Evolutionary conservation across 2,888 invertebrate genomes (phyloP), one percentile per base, ranked within the genome.

Genomic region (Thysanoteuthis rhombus): DNA sequence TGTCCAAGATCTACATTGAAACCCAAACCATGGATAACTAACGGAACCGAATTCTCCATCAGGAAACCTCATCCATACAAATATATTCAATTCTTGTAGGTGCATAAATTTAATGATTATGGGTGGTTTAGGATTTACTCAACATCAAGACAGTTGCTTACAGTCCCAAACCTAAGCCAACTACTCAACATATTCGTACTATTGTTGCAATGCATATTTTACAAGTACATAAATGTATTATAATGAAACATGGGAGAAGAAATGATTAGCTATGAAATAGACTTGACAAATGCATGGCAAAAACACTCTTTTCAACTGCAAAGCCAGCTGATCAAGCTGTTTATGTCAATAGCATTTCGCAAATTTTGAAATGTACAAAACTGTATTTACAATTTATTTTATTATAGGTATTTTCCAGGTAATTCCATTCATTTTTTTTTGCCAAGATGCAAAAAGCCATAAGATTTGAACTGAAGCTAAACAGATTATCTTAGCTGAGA

Each of bases 131-230:
- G 58, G 25, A 58, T 58, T 28, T 28, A 58, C 58, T 75, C 75
- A 75, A 32, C 75, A 75, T 75, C 75, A 32, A n/a, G 32, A 58
- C 58, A 58, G 32, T 75, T 32, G 75, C 75, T 32, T 32, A 75
- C 1, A 75, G 75, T 75, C 16, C 32, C 75, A 75, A 75, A n/a
- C 75, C n/a, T n/a, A 75, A 75, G 75, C 75, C 32, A 75, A n/a
- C 75, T 75, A 75, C 75, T n/a, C 10, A 75, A 58, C 58, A 58
- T 58, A 58, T 58, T 58, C 28, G 8, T 75, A 12, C 75, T 32
- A 75, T 75, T 75, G 75, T 75, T 75, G n/a, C 75, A n/a, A 75
- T 75, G 75, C n/a, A 75, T 75, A 75, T 75, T 75, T 75, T 75
- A 75, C 10, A 75, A 75, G 75, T 75, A 75, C n/a, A 75, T 75